Evolutionary conservation across 2,888 invertebrate species (phyloP).

Genomic region (Brachyopa scutellaris): DNA sequence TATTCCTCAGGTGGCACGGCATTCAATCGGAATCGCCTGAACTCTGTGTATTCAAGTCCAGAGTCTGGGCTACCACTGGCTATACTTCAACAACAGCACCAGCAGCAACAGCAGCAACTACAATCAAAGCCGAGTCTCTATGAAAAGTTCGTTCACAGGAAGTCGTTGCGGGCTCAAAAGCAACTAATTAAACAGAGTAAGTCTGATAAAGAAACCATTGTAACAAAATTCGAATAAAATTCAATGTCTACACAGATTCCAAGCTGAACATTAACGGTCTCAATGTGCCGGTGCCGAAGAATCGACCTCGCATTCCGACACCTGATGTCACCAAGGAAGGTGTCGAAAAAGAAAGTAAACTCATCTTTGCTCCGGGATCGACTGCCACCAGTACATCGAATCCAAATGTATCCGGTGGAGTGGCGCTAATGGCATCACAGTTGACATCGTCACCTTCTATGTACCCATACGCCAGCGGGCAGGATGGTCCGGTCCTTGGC

Average conservation of each 20-base stretch:
- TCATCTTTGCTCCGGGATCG: constrained; percentile 78
- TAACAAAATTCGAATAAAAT: neutral
- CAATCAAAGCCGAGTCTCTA: constrained; percentile 89
- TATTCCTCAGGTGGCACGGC: constrained; percentile 89
- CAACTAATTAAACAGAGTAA: constrained; percentile 87
- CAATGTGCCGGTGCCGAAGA: constrained; percentile 83
- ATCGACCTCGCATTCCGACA: constrained; percentile 93
- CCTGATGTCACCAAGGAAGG: constrained; percentile 93
- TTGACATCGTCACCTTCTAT: constrained; percentile 83
- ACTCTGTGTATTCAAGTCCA: constrained; percentile 88
- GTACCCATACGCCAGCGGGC: constrained; percentile 81
- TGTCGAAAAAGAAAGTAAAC: constrained; percentile 87
- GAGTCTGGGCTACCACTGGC: constrained; percentile 83
- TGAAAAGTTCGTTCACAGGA: constrained; percentile 91
- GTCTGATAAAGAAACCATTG: constrained; percentile 57
- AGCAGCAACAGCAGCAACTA: constrained; percentile 76
- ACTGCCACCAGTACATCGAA: constrained; percentile 81
- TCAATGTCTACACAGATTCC: too few relatives aligned
- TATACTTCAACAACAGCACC: constrained; percentile 79
- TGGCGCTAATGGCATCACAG: constrained; percentile 87
- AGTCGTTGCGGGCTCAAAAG: constrained; percentile 83
- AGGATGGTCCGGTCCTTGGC: constrained; percentile 88
- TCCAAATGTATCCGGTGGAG: constrained; percentile 83
- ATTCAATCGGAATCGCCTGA: constrained; percentile 89
- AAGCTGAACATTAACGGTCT: constrained; percentile 84